Conservation (phyloP, 2,888 invertebrate species). For the Pinctada fucata region DNA sequence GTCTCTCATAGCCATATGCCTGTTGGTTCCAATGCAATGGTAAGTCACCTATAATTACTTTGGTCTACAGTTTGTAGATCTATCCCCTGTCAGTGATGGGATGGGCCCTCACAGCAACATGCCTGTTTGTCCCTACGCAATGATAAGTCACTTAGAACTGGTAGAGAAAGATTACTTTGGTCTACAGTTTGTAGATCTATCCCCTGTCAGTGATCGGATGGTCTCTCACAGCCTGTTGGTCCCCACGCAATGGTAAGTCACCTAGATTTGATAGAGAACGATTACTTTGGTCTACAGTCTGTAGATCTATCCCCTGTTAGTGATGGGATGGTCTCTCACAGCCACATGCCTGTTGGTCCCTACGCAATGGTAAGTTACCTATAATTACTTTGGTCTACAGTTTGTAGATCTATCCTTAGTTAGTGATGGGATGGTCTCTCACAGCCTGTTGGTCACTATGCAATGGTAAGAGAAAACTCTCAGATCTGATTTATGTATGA, state of each 20-base stretch:
- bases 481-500: too few species aligned
- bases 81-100: not conserved
- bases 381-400: not conserved
- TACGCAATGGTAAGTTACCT: constrained; percentile 20
- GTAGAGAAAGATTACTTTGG: constrained; percentile 99
- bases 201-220: constrained; percentile 82
- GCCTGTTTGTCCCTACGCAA: constrained; percentile 75
- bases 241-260: constrained; percentile 36
- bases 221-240: constrained; percentile 76
- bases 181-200: constrained; percentile 90
- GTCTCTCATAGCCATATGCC: constrained; percentile 76
- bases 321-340: too few species aligned
- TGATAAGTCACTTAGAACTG: constrained; percentile 95
- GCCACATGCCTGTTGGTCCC: constrained; percentile 8
- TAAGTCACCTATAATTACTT: constrained; percentile 9
- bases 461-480: constrained; percentile 8
- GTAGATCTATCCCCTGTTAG: not conserved
- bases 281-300: not conserved
- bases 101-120: not conserved
- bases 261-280: not conserved
- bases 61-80: not conserved
- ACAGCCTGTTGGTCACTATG: constrained; percentile 12
- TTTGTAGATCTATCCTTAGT: not conserved
- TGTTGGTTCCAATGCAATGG: constrained; percentile 32
- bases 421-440: too few species aligned